Base-by-base conservation (phyloP, 2,888 invertebrate genomes). In the Thumatha senex region DNA sequence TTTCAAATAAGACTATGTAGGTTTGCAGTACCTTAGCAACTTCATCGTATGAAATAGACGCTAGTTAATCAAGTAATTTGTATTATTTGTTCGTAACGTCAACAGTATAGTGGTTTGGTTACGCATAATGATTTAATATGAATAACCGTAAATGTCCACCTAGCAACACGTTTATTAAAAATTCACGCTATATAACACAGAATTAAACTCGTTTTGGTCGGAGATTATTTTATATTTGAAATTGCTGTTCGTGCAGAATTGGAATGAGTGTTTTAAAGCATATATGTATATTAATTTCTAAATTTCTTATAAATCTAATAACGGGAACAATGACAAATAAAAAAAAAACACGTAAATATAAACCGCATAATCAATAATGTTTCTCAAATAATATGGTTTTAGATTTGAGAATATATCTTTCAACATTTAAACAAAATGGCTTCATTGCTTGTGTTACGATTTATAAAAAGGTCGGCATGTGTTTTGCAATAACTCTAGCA, bases 101-200 rank as follows among this genome's bases (percentile, higher is more conserved):
- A 48, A 40, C 40, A 46, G 43, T 50, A 49, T 46, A 52, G 55
- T 48, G 44, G 67, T 61, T 30, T 7, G 8, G 7, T 31, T 63
- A 55, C 48, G 50, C 51, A 35, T 51, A 46, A 52, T 63, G 46
- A 64, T 65, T 67, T 57, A 36, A 67, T 65, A 63, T 60, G 48
- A 67, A 67, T 65, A 63, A 57, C 54, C 36, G 57, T 67, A 63
- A 54, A 55, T 51, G 18, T 52, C 41, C 51, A 46, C 51, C 47
- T 33, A 53, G 41, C 46, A 48, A 48, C 40, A 48, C 42, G 51
- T 65, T 47, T 45, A 15, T 41, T 36, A 24, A 4, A 33, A 44
- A 10, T 14, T 35, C 34, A 14, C 29, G 2, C 5, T 44, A 24
- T 43, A 34, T 39, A 39, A 18, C 15, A 14, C 9, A 39, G 31